Evolutionary conservation across 2,113 vertebrate genomes (phyloP).

Genomic region (Hiodon alosoides): DNA sequence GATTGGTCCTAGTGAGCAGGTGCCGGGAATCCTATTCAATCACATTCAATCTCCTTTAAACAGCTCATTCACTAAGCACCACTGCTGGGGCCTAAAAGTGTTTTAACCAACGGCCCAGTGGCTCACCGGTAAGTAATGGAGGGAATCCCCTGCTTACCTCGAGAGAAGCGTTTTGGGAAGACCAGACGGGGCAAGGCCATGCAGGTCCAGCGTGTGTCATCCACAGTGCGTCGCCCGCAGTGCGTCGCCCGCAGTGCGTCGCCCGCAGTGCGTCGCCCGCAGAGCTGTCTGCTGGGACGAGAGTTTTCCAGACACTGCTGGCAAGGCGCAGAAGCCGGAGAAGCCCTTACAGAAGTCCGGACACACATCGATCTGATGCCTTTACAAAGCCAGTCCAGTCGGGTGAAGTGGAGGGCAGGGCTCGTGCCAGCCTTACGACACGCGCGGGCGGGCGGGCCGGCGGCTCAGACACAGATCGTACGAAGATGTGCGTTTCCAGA

Average conservation of each 20-base stretch:
- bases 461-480: too few relatives aligned
- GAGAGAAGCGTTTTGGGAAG: not conserved
- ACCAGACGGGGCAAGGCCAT: not conserved
- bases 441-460: too few relatives aligned
- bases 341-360: too few relatives aligned
- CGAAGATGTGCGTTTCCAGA: too few relatives aligned
- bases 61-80: slow-evolving; percentile 30
- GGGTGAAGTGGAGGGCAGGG: too few relatives aligned
- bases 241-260: too few relatives aligned
- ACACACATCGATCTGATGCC: too few relatives aligned
- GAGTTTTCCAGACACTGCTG: not conserved
- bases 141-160: slow-evolving; percentile 30
- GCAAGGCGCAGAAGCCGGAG: too few relatives aligned
- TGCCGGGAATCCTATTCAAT: slow-evolving; percentile 39
- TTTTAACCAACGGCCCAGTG: slow-evolving; percentile 28
- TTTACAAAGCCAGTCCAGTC: too few relatives aligned
- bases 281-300: not conserved
- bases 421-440: too few relatives aligned
- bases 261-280: too few relatives aligned
- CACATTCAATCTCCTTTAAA: slow-evolving; percentile 42
- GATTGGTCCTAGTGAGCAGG: slow-evolving; percentile 27
- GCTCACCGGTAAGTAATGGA: slow-evolving; percentile 34
- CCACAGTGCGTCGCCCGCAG: not conserved
- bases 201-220: not conserved
- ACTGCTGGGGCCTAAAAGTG: slow-evolving; percentile 13